phyloP scores from a whole-genome alignment of 2,888 invertebrate species.

The Brachycybe producta region DNA sequence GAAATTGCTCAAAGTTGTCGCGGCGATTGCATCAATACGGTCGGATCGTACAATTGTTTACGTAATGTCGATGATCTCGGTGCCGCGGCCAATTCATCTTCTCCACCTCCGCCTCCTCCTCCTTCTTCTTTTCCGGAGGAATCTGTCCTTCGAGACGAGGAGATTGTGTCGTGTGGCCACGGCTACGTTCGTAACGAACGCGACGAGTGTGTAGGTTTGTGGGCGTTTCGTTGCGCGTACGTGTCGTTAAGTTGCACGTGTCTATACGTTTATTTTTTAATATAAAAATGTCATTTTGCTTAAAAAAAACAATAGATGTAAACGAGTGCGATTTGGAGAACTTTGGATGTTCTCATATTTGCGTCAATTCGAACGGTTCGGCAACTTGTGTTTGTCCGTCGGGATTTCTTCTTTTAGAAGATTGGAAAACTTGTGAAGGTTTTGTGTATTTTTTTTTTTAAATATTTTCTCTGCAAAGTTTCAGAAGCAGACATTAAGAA shows the following conservation, averaged over 20 bases:
- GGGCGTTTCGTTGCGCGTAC: too few species aligned
- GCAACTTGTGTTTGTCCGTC: slow-evolving; percentile 43
- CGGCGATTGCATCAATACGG: slow-evolving; percentile 23
- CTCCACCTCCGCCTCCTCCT: too few species aligned
- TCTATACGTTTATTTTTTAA: too few species aligned
- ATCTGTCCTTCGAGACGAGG: too few species aligned
- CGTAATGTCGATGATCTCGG: background rate
- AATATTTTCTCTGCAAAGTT: background rate
- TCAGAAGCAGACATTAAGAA: too few species aligned
- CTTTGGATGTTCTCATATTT: slow-evolving; percentile 37
- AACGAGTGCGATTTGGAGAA: slow-evolving; percentile 26
- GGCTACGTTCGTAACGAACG: too few species aligned
- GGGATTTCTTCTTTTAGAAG: slow-evolving; percentile 35
- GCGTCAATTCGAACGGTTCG: slow-evolving; percentile 25
- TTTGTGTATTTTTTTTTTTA: background rate
- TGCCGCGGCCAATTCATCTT: too few species aligned
- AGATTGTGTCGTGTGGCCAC: too few species aligned
- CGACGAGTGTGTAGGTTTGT: too few species aligned
- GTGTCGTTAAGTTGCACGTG: too few species aligned
- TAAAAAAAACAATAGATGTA: slow-evolving; percentile 14
- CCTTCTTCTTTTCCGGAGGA: too few species aligned
- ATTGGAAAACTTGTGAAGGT: slow-evolving; percentile 29
- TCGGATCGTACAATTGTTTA: slow-evolving; percentile 18
- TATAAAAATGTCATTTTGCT: background rate
- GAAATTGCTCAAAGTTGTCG: slow-evolving; percentile 19